A percentile compares a stretch with the other conserved stretches of the same genome.
These are phyloP conservation scores for Glossosoma conforme DNA, from an alignment of 1,140 invertebrate species.

Conservation along the genomic window DNA sequence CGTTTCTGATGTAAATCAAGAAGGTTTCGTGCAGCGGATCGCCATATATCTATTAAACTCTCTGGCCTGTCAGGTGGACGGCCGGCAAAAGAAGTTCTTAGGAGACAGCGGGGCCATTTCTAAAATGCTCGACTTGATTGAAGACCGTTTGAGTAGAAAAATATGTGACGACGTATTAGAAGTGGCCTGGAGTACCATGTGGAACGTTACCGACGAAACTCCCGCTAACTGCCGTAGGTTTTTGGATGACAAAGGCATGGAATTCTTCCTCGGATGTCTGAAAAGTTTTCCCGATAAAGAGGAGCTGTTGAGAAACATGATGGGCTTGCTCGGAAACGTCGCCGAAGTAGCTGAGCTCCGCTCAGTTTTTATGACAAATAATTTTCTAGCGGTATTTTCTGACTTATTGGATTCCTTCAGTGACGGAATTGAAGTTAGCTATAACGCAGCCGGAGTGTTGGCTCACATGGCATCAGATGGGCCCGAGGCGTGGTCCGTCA, in stretches of 20 bases:
- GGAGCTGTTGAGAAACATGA: constrained; percentile 91
- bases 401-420: constrained; percentile 75
- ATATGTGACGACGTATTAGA: constrained; percentile 94
- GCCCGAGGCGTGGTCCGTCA: constrained; percentile 72
- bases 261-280: constrained; percentile 80
- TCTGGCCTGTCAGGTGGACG: constrained; percentile 93
- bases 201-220: constrained; percentile 97
- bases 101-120: constrained; percentile 85
- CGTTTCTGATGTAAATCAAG: constrained; percentile 72
- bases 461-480: constrained; percentile 95
- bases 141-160: constrained; percentile 63
- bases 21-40: constrained; percentile 90
- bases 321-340: constrained; percentile 93
- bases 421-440: constrained; percentile 96
- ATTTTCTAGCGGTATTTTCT: constrained; percentile 83
- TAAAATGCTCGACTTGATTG: constrained; percentile 82
- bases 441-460: constrained; percentile 94
- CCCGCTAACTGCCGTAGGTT: constrained; percentile 88
- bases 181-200: constrained; percentile 96
- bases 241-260: constrained; percentile 80
- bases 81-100: constrained; percentile 82
- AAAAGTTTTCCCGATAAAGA: constrained; percentile 79
- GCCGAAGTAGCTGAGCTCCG: constrained; percentile 88
- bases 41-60: constrained; percentile 94
- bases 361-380: constrained; percentile 74